These are phyloP conservation scores for Hippolais icterina DNA, from an alignment of 2,113 vertebrate species.

Conservation along the genomic window DNA sequence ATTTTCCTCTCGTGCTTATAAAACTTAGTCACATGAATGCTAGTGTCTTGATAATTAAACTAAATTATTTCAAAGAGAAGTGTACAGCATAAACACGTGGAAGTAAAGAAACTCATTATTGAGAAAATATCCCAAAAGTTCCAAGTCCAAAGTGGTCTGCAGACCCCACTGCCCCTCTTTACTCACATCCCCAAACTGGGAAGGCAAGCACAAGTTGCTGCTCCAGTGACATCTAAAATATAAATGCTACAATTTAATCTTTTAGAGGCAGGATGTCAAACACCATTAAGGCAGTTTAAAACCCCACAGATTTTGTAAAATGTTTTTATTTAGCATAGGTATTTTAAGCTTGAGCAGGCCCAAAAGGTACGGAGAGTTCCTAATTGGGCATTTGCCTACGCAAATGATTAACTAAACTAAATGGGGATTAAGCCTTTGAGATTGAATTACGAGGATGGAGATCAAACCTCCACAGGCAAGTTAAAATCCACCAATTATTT, in stretches of 20 bases:
- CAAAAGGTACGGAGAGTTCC: background rate
- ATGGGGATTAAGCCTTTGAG: constrained; percentile 41
- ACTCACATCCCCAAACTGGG: background rate
- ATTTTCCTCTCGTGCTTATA: background rate
- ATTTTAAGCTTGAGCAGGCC: background rate
- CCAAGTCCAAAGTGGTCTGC: background rate
- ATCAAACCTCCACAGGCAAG: constrained; percentile 33
- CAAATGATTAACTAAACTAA: constrained; percentile 36
- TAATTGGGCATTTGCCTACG: constrained; percentile 34
- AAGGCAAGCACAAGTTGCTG: background rate
- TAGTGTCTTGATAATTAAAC: background rate
- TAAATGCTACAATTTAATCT: background rate
- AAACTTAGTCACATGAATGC: background rate
- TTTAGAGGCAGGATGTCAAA: background rate
- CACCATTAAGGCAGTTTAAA: background rate
- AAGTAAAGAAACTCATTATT: background rate
- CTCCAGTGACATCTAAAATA: background rate
- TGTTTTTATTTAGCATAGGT: constrained; percentile 10
- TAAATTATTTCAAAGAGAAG: background rate
- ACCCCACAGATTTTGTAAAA: background rate
- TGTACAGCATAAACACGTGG: background rate
- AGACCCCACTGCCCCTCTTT: background rate
- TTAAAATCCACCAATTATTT: constrained; percentile 59
- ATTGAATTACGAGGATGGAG: constrained; percentile 12
- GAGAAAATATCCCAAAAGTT: background rate